Evolutionary conservation across 2,797 vertebrate genomes (phyloP), one percentile per base, ranked within the genome.

Genomic region (Holocentrus rufus): DNA sequence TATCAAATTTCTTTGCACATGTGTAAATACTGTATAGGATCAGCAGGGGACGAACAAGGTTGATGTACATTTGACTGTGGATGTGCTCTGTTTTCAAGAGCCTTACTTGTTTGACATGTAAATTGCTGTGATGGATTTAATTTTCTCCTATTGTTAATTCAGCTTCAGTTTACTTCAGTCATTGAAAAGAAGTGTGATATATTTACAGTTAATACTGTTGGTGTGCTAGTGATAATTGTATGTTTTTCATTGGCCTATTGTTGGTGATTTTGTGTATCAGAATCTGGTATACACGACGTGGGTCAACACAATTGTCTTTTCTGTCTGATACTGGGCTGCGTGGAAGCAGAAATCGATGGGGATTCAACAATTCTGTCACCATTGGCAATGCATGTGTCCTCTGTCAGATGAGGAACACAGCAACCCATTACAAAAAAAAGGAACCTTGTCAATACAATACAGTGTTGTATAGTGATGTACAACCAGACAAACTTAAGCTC

Each of bases 11-110:
- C 8, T 90, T 92, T 91, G 90, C 84, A 92, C 90, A 84, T 85
- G 82, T 93, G 91, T 92, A 93, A 84, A 92, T 92, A 93, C 74
- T 93, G 93, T 92, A 93, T 34, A 92, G 88, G 81, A 83, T 76
- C 46, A 69, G 72, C 53, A 9, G n/a, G 68, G 79, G 69, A 60
- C 14, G 59, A 69, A 80, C 76, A 54, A 79, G 72, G 66, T 76
- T 80, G 63, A 70, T 82, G 83, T 87, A 88, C 67, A 84, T 84
- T 77, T 78, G 82, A 85, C 31, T 73, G 74, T 69, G 69, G 63
- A 68, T 65, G 57, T 23, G 85, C 88, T 90, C 89, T 84, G 84
- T 91, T 92, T 89, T 90, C 20, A 69, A 79, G 87, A 86, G 87
- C 85, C 67, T 11, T 56, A 60, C 78, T 75, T 61, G 65, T 77